Base-by-base conservation (phyloP, 2,888 invertebrate genomes). In the Drosophila pseudotakahashii region DNA sequence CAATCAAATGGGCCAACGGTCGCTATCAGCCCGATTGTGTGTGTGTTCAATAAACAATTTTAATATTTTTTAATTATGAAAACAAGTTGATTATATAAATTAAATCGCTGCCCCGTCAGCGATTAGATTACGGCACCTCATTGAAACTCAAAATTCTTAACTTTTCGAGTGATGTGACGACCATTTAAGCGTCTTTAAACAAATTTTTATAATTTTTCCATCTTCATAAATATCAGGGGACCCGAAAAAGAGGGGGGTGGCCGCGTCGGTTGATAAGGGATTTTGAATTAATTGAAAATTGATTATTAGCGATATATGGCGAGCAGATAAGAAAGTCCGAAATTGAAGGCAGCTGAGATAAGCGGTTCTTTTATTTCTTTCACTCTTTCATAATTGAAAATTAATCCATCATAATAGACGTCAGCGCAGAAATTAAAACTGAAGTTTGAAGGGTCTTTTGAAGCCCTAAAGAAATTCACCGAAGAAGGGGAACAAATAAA, bases 381-480 rank as follows among this genome's bases (percentile, higher is more conserved):
- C 32, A 16, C 45, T 45, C 67, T 64, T 66, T 66, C 52, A 66
- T 91, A 91, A 91, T 91, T 91, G 89, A 87, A 90, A 90, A 87
- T 86, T 90, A 91, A 91, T 91, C 90, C 89, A 89, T 91, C 91
- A 91, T 87, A 90, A 91, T 91, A 91, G 89, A 86, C 81, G 87
- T 89, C 89, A 82, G 89, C 30, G 37, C 39, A 19, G 67, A 47
- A 66, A 66, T 66, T 66, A 66, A 66, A 66, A 14, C 64, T 47
- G 16, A 47, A 36, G 39, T 61, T n/a, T 61, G 48, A 30, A 53
- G 53, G 30, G 48, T 36, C 23, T 48, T 36, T 48, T 48, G n/a
- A 16, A 34, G 19, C 34, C 62, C 62, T 45, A 32, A 26, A 34
- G 42, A 53, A 67, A 54, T 36, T 26, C 9, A 34, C 39, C 34